Evolutionary conservation across 2,888 invertebrate species (phyloP), one percentile per base, ranked within the genome.

Genomic region (Micropterix aruncella): DNA sequence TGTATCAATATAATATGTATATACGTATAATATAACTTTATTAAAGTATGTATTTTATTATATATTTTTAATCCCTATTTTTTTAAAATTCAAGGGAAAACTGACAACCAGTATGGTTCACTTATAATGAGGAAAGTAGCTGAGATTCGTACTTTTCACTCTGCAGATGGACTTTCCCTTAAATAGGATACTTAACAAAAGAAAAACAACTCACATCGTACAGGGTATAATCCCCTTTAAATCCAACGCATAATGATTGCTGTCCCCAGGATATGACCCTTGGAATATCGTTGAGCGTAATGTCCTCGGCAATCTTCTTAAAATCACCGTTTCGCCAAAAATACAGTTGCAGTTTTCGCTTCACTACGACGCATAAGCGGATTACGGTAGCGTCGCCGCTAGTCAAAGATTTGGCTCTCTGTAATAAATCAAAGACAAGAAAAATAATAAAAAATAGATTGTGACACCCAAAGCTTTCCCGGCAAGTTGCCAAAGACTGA

Each of bases 291-390:
- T 80, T 80, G 38, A 91, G 66, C 44, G 77, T 79, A 50, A 92
- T 81, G 55, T 89, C 85, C 52, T 78, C 74, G 38, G 79, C 65
- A 50, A 83, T 72, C 49, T 82, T 75, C 49, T 82, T 73, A 56
- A 93, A 91, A 52, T 80, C 77, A 55, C 86, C 79, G 55, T 84
- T 81, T 60, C 92, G 93, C 77, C 92, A 93, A 58, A 83, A 89
- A 62, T 85, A 95, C 14, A 95, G 65, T 58, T 92, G 87, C 5
- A 93, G 66, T 61, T 83, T 85, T 54, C 87, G 74, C 57, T 86
- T 82, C 0, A 94, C 90, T 16, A 85, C 91, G 16, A 94, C 91
- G 58, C 90, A 91, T 51, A 96, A 68, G 39, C 88, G 75, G n/a
- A 93, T 81, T 12, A 83, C 74, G 2, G 82, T 77, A 48, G 79